Conservation (phyloP, 92 coral and sea anemone genomes). For the Anthopleura xanthogrammica region DNA sequence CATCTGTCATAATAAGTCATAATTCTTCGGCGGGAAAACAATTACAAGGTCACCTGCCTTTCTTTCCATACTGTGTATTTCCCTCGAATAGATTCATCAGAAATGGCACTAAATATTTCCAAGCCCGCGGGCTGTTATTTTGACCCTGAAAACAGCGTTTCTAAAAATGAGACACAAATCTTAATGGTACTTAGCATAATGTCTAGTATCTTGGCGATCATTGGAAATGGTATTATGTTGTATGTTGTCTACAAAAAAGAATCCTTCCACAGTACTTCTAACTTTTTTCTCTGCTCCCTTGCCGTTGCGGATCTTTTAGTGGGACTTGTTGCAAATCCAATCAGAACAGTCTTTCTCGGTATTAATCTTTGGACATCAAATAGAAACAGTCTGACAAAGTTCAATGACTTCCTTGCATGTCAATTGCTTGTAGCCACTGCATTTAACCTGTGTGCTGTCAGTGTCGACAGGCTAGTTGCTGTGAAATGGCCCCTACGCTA, state of each 20-base stretch:
- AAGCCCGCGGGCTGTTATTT: not conserved
- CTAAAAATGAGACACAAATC: not conserved
- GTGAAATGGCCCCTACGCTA: conserved; percentile 7
- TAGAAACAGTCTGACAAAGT: not conserved
- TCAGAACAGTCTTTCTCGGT: not conserved
- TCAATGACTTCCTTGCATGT: not conserved
- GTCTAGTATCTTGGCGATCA: conserved; percentile 18
- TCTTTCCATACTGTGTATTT: too few species aligned
- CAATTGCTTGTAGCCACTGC: conserved; percentile 18
- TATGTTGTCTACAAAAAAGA: conserved; percentile 17
- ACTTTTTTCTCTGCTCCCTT: conserved; percentile 20
- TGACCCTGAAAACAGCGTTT: not conserved
- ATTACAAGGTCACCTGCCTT: too few species aligned
- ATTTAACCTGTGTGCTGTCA: conserved; percentile 10
- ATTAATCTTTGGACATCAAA: not conserved
- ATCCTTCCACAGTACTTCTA: conserved; percentile 1
- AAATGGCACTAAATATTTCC: not conserved
- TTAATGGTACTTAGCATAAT: not conserved
- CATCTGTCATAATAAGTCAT: too few species aligned
- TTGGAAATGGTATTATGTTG: not conserved
- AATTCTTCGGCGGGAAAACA: too few species aligned
- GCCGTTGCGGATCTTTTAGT: conserved; percentile 14
- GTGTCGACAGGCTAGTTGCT: conserved; percentile 23
- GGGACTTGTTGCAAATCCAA: conserved; percentile 14
- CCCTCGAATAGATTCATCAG: not conserved